Evolutionary conservation across 2,113 vertebrate species (phyloP), one percentile per base, ranked within the genome.

Genomic region (Ptychochromis oligacanthus): DNA sequence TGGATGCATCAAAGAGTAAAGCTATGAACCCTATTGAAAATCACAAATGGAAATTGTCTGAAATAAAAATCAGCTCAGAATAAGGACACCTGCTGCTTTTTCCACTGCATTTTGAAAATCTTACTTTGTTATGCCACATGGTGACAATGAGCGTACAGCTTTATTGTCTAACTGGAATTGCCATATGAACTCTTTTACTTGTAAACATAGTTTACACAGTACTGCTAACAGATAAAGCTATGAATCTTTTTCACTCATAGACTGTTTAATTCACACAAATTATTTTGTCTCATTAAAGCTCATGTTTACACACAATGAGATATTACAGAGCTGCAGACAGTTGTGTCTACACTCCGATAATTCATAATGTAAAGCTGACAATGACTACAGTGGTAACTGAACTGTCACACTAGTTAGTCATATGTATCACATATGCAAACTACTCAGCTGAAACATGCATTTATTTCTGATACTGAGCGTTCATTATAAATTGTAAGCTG

Each of bases 1-100:
- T 88, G 94, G 95, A 93, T 95, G 93, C 91, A 93, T 94, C 94
- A 95, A 92, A 93, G 91, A 96, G 95, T 95, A 95, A 95, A 95
- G 93, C 87, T 95, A 96, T 96, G 96, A 96, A 96, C 96, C 96
- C 96, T 96, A 96, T 96, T 96, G 96, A 96, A 96, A 94, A 91
- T 77, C 72, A 84, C 91, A 90, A 85, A 91, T 67, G 81, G 87
- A 91, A 81, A 90, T 65, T 61, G 36, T 88, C 52, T 86, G 60
- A 82, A 88, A 70, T 57, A 77, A 78, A 84, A 86, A 75, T 80
- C 83, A 83, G 75, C 72, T 87, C 74, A 87, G 78, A 86, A 57
- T 81, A 83, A 86, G 77, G 85, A 86, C 75, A 78, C 52, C 65
- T 22, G 72, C 43, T 57, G 26, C 54, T 88, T 87, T 86, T 81